Evolutionary conservation across 2,113 vertebrate species (phyloP), one percentile per base, ranked within the genome.

Genomic region (Excalfactoria chinensis): DNA sequence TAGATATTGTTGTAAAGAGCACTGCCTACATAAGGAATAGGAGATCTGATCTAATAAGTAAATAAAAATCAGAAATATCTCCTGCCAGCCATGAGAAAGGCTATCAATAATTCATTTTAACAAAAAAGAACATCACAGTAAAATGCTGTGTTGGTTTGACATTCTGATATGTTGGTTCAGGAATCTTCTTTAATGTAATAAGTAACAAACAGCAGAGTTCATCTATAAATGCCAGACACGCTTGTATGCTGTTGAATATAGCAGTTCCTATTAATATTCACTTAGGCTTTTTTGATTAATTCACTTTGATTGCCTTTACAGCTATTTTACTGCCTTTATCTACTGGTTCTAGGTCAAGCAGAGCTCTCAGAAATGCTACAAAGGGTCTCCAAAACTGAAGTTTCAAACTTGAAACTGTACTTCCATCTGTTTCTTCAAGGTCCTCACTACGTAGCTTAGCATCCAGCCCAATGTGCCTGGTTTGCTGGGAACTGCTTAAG

Each of bases 41-140:
- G 14, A 95, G 66, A 69, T 76, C 90, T 88, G 43, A 95, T 95
- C 90, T 94, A 81, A 71, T 62, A 86, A 4, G 0, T 64, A 90
- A 95, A 95, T 84, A 95, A 93, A 96, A 96, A 74, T 73, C 88
- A 85, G 84, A 91, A 72, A 55, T 88, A 40, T 90, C 74, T 95
- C 84, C 84, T 93, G 91, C 78, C 69, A 92, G 75, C 78, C 72
- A 91, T 7, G 5, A 84, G 89, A 94, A 93, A 83, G 13, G 17
- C 16, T 89, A 92, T 96, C 72, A 96, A 94, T 96, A 92, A 96
- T 96, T 95, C 64, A 95, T 95, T 91, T 81, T 68, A 86, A 93
- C 87, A 91, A 93, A 94, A 96, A 93, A 89, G 78, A 37, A 88
- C 56, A 89, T 91, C 79, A 96, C 86, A 89, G 69, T 28, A 84